Percentiles rank a stretch among this genome's conserved stretches.
phyloP scores from a whole-genome alignment of 2,797 vertebrate species.

The Balearica regulorum region DNA sequence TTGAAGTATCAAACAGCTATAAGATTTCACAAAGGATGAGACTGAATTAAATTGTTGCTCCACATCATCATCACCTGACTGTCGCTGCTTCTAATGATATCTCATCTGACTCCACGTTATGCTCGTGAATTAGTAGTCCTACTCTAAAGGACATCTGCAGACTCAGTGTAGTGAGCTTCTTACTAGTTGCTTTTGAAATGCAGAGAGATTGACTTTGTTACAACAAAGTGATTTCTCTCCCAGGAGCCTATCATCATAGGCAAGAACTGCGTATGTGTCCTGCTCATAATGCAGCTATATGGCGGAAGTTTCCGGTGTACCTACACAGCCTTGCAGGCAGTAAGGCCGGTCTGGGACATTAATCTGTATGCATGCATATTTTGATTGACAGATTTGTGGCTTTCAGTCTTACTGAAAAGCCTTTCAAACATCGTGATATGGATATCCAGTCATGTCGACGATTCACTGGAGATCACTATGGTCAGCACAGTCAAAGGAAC shows the following conservation, averaged over 20 bases:
- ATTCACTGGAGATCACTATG: not conserved
- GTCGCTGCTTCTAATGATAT: not conserved
- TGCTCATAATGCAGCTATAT: not conserved
- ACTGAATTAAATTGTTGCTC: not conserved
- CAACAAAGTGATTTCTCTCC: not conserved
- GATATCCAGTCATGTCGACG: not conserved
- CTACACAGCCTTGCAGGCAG: not conserved
- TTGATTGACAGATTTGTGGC: not conserved
- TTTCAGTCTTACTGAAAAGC: not conserved
- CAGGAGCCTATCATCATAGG: not conserved
- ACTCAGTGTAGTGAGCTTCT: not conserved
- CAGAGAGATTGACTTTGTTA: not conserved
- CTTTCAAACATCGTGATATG: not conserved
- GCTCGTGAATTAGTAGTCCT: not conserved
- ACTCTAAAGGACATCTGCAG: not conserved
- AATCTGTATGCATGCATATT: not conserved
- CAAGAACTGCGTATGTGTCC: not conserved
- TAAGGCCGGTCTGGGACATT: not conserved
- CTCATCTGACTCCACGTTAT: not conserved
- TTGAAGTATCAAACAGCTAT: not conserved
- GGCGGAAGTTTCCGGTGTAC: not conserved
- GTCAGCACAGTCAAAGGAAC: not conserved
- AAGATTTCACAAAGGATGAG: not conserved
- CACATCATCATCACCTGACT: not conserved
- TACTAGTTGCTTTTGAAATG: not conserved